A percentile compares a stretch with the other conserved stretches of the same genome.
Evolutionary conservation across 2,888 invertebrate species (phyloP).

Genomic region (Epinotia brunnichana): DNA sequence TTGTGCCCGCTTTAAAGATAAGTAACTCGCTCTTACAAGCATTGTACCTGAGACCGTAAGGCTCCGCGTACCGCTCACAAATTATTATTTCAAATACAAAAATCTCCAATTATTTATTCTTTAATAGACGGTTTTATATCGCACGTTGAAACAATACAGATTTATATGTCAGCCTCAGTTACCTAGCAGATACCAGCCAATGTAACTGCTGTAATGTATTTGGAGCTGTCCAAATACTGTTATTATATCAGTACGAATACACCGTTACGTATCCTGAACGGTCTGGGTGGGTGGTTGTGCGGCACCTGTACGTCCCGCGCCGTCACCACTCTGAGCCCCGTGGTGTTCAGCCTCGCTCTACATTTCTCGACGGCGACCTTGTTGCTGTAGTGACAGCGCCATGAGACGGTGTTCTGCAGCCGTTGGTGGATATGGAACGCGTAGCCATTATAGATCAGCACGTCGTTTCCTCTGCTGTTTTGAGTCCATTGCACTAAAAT

Average conservation of each 20-base stretch:
- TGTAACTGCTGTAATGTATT: neutral
- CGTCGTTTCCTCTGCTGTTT: slow-evolving; percentile 20
- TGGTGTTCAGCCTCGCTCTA: slow-evolving; percentile 45
- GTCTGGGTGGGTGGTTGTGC: slow-evolving; percentile 45
- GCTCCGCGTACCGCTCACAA: too few species aligned
- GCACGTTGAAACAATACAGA: neutral
- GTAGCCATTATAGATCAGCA: slow-evolving; percentile 15
- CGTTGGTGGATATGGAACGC: slow-evolving; percentile 47
- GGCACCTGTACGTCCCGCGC: slow-evolving; percentile 25
- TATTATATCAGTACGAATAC: slow-evolving; percentile 1
- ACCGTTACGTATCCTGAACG: slow-evolving; percentile 36
- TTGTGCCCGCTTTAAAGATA: too few species aligned
- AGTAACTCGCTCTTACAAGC: too few species aligned
- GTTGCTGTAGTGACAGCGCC: slow-evolving; percentile 44
- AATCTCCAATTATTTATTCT: neutral
- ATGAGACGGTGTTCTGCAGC: slow-evolving; percentile 40
- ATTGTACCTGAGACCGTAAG: too few species aligned
- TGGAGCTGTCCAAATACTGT: neutral
- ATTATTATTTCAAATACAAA: neutral
- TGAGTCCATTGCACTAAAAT: slow-evolving; percentile 14
- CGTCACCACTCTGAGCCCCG: slow-evolving; percentile 29
- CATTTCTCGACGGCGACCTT: slow-evolving; percentile 43
- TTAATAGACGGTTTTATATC: neutral
- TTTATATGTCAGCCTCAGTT: neutral
- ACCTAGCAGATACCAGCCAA: neutral